phyloP scores from a whole-genome alignment of 2,888 invertebrate genomes.

The Scelioninae gen. 1 region DNA sequence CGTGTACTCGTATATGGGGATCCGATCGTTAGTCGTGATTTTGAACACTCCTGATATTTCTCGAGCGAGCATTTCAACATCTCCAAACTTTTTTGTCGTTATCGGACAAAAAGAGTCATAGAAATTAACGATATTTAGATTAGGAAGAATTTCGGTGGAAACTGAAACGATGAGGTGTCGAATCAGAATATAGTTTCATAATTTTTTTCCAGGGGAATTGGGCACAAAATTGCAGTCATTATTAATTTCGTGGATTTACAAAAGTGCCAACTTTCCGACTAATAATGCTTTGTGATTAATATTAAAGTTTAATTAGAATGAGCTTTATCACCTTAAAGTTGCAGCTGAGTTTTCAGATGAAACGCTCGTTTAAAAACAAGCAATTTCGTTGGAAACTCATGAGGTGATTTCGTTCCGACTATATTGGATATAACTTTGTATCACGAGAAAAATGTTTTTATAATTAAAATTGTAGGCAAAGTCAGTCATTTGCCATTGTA shows the following conservation, averaged over 20 bases:
- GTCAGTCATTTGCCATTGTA: not conserved
- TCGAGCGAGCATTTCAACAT: constrained; percentile 50
- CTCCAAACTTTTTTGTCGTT: constrained; percentile 31
- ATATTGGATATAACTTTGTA: constrained; percentile 36
- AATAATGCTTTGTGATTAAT: constrained; percentile 21
- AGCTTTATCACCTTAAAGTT: constrained; percentile 31
- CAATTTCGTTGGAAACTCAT: constrained; percentile 25
- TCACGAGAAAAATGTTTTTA: constrained; percentile 22
- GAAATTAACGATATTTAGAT: constrained; percentile 57
- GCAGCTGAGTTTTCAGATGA: constrained; percentile 10
- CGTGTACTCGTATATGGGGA: constrained; percentile 71
- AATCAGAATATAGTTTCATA: constrained; percentile 12
- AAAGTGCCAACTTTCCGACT: not conserved
- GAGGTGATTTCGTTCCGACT: constrained; percentile 9
- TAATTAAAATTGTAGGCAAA: constrained; percentile 33
- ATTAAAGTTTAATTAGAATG: constrained; percentile 21
- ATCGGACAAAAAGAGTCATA: constrained; percentile 25
- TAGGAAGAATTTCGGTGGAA: constrained; percentile 34
- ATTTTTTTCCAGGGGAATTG: not conserved
- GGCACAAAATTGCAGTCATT: not conserved
- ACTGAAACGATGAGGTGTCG: constrained; percentile 36
- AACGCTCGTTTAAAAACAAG: constrained; percentile 12
- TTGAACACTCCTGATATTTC: constrained; percentile 69
- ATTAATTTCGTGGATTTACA: constrained; percentile 4
- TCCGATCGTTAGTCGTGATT: constrained; percentile 72